Evolutionary conservation across 2,797 vertebrate species (phyloP).

Genomic region (Hemitrygon akajei): DNA sequence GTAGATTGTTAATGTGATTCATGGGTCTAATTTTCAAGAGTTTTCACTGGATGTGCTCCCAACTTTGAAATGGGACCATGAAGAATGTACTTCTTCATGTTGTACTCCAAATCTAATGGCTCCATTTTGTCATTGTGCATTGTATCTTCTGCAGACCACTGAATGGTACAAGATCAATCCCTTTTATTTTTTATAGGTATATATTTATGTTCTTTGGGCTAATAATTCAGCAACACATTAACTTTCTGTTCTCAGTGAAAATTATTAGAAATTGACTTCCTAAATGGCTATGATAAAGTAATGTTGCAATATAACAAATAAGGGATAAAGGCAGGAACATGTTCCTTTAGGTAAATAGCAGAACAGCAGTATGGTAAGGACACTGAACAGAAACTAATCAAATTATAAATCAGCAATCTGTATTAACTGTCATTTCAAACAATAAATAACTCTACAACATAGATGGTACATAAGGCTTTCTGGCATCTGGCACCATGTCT

Average conservation of each 20-base stretch:
- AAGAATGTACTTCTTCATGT: background rate
- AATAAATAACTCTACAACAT: background rate
- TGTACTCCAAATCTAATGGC: background rate
- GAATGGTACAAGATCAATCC: background rate
- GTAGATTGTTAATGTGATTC: background rate
- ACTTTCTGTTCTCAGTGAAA: background rate
- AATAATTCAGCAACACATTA: background rate
- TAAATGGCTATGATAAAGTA: background rate
- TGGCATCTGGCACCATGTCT: slow-evolving; percentile 22
- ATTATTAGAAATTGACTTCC: background rate
- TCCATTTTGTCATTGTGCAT: background rate
- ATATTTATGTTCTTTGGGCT: slow-evolving; percentile 30
- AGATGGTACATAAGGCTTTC: background rate
- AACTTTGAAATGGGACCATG: background rate
- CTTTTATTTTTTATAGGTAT: background rate
- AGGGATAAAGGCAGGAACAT: background rate
- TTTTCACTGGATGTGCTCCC: background rate
- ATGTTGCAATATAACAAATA: background rate
- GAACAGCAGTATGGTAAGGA: background rate
- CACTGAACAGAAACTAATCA: background rate
- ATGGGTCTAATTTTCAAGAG: background rate
- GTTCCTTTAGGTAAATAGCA: background rate
- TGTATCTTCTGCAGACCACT: slow-evolving; percentile 4
- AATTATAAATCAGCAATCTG: background rate
- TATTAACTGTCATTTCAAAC: background rate